Percentiles rank a stretch among this genome's conserved stretches.
Conservation (phyloP, 2,797 vertebrate genomes). For the Denticeps clupeoides region DNA sequence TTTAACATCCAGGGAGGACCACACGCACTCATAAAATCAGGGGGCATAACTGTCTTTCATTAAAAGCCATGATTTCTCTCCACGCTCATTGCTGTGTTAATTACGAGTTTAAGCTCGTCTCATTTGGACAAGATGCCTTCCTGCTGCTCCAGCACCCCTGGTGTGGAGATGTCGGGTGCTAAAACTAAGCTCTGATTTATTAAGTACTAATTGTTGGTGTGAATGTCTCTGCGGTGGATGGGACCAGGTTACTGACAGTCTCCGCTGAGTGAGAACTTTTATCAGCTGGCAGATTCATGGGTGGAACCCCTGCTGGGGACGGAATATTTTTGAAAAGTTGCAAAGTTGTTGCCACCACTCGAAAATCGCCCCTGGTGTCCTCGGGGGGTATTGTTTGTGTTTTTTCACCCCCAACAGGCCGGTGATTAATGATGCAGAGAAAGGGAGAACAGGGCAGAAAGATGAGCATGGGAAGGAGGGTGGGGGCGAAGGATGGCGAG, state of each 20-base stretch:
- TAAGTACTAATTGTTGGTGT: constrained; percentile 67
- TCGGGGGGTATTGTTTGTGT: constrained; percentile 46
- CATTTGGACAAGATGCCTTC: constrained; percentile 20
- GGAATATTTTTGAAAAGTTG: constrained; percentile 60
- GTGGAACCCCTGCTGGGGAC: constrained; percentile 37
- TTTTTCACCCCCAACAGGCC: constrained; percentile 52
- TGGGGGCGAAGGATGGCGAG: no score
- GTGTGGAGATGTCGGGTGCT: constrained; percentile 45
- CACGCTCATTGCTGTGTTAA: constrained; percentile 21
- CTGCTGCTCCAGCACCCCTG: constrained; percentile 15
- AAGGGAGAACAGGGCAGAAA: constrained; percentile 1
- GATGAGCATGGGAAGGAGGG: neutral
- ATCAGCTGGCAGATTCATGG: constrained; percentile 56
- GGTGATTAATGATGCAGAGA: constrained; percentile 57
- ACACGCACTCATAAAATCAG: neutral
- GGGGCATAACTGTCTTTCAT: constrained; percentile 6
- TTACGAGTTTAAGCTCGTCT: constrained; percentile 18
- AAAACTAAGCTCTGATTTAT: constrained; percentile 62
- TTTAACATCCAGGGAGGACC: no score
- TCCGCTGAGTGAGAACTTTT: constrained; percentile 64
- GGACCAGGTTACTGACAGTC: constrained; percentile 62
- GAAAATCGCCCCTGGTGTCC: constrained; percentile 54
- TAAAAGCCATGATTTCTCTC: neutral
- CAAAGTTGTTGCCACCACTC: constrained; percentile 64
- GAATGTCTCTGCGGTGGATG: constrained; percentile 50